Conservation (phyloP, 2,797 vertebrate genomes). For the Rhynchonycteris naso region DNA sequence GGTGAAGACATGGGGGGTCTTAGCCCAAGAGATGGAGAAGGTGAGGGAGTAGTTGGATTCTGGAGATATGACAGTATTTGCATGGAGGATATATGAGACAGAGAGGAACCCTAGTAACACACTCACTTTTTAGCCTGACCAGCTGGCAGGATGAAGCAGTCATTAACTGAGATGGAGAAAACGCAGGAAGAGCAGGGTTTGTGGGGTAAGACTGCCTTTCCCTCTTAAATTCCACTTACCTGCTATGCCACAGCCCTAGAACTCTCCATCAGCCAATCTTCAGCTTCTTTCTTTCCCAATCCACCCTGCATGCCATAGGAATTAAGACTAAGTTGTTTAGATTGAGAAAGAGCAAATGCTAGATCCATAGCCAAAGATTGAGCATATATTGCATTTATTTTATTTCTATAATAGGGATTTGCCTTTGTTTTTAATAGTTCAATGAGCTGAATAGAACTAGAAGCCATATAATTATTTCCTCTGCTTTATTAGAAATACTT, state of each 20-base stretch:
- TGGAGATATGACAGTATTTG: background rate
- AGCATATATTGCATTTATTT: background rate
- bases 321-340: background rate
- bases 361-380: background rate
- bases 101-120: background rate
- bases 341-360: background rate
- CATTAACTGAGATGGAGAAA: background rate
- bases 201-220: background rate
- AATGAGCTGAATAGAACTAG: background rate
- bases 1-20: background rate
- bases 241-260: background rate
- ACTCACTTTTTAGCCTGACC: background rate
- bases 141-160: background rate
- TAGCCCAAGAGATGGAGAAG: background rate
- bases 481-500: conserved; percentile 67
- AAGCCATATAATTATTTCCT: conserved; percentile 38
- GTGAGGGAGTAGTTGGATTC: background rate
- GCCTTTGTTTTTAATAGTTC: conserved; percentile 47
- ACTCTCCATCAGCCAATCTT: background rate
- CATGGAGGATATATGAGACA: background rate
- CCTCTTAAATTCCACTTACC: background rate
- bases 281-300: background rate
- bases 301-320: background rate
- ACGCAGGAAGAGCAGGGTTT: background rate
- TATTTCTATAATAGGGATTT: background rate